Conservation (phyloP, 2,797 vertebrate genomes). For the Myotis findleyi region DNA sequence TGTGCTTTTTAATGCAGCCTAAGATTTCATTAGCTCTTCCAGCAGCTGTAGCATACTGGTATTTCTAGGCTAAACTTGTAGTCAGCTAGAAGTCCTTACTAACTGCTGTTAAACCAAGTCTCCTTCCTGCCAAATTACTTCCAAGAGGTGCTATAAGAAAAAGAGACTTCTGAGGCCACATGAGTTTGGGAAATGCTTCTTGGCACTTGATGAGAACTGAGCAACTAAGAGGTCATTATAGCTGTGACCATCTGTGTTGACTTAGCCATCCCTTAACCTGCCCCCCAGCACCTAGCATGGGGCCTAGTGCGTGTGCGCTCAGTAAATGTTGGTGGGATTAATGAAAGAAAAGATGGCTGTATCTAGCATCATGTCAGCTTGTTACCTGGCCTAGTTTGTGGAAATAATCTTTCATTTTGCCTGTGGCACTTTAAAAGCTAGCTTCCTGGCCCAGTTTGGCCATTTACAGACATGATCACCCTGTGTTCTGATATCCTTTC, state of each 20-base stretch:
- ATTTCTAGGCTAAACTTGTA: neutral
- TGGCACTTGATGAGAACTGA: neutral
- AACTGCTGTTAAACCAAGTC: neutral
- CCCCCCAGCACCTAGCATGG: neutral
- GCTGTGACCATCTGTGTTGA: neutral
- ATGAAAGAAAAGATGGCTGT: neutral
- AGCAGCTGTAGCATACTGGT: neutral
- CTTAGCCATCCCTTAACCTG: neutral
- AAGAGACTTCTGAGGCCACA: neutral
- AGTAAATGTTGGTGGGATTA: neutral
- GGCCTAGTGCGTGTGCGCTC: neutral
- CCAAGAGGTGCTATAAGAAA: neutral
- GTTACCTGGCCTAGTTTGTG: neutral
- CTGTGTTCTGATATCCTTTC: neutral
- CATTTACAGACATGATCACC: neutral
- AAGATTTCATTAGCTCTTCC: neutral
- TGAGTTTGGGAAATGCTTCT: slow-evolving; percentile 16
- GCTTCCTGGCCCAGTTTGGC: neutral
- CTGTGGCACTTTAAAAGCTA: neutral
- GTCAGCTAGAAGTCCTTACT: neutral
- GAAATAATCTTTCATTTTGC: neutral
- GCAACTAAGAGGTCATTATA: neutral
- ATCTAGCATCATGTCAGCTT: neutral
- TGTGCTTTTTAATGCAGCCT: neutral
- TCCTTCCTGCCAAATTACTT: neutral